A percentile compares a stretch with the other conserved stretches of the same genome.
Evolutionary conservation across 2,888 invertebrate species (phyloP).

Genomic region (Odontomyia ornata): DNA sequence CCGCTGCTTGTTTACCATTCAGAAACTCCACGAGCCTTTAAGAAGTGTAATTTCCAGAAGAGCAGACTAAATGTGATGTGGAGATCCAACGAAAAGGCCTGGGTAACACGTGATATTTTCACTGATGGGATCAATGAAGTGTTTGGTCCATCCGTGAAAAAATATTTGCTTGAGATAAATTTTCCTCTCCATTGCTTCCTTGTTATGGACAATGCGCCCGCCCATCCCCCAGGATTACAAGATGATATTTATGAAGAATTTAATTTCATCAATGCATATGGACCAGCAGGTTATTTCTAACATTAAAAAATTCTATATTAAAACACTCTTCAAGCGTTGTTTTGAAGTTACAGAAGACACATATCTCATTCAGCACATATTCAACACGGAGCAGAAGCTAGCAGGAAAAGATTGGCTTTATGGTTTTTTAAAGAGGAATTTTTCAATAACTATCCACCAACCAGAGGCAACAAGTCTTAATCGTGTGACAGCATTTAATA

Average conservation of each 20-base stretch:
- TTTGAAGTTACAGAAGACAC: not conserved
- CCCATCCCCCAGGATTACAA: not conserved
- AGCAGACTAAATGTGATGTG: not conserved
- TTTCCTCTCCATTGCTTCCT: not conserved
- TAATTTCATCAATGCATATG: not conserved
- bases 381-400: not conserved
- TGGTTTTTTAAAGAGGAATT: not conserved
- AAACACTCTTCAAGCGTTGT: not conserved
- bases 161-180: not conserved
- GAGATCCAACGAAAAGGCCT: not conserved
- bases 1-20: not conserved
- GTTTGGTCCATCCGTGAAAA: not conserved
- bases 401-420: not conserved
- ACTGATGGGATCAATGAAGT: not conserved
- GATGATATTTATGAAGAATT: not conserved
- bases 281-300: not conserved
- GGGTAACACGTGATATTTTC: not conserved
- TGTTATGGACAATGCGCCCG: not conserved
- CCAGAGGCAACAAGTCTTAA: constrained; percentile 32
- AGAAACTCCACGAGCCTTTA: not conserved
- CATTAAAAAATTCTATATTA: not conserved
- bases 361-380: not conserved
- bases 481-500: constrained; percentile 55
- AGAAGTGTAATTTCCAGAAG: not conserved
- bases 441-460: not conserved